Evolutionary conservation across 2,888 invertebrate species (phyloP).

Genomic region (Tribolium freemani): DNA sequence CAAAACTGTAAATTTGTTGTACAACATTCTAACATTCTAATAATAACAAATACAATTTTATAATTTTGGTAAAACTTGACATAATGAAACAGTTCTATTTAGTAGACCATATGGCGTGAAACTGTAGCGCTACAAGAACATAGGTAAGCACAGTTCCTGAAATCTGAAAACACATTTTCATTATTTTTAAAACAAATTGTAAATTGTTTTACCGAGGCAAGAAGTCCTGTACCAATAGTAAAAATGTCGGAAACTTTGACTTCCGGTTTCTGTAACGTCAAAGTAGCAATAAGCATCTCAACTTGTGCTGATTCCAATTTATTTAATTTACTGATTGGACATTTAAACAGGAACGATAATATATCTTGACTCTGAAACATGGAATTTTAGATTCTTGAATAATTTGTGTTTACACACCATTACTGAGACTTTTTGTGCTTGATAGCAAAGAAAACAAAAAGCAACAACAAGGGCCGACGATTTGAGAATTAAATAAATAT

Average conservation of each 20-base stretch:
- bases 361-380: slow-evolving; percentile 21
- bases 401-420: slow-evolving; percentile 2
- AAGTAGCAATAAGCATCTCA: slow-evolving; percentile 26
- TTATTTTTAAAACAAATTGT: neutral
- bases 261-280: slow-evolving; percentile 10
- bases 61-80: neutral
- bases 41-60: too few relatives aligned
- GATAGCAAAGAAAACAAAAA: slow-evolving; percentile 10
- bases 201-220: slow-evolving; percentile 22
- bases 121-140: slow-evolving; percentile 30
- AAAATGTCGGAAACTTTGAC: slow-evolving; percentile 5
- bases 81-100: neutral
- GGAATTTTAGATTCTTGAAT: neutral
- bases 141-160: slow-evolving; percentile 27
- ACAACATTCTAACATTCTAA: neutral
- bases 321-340: slow-evolving; percentile 15
- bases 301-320: slow-evolving; percentile 23
- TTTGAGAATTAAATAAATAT: slow-evolving; percentile 17
- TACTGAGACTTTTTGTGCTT: slow-evolving; percentile 3
- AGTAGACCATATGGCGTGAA: slow-evolving; percentile 10
- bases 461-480: slow-evolving; percentile 8
- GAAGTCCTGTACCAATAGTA: slow-evolving; percentile 15
- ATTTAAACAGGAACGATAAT: slow-evolving; percentile 26
- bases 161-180: slow-evolving; percentile 14
- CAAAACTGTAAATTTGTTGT: neutral